Evolutionary conservation across 2,888 invertebrate genomes (phyloP).

Genomic region (Temnothorax rugatulus): DNA sequence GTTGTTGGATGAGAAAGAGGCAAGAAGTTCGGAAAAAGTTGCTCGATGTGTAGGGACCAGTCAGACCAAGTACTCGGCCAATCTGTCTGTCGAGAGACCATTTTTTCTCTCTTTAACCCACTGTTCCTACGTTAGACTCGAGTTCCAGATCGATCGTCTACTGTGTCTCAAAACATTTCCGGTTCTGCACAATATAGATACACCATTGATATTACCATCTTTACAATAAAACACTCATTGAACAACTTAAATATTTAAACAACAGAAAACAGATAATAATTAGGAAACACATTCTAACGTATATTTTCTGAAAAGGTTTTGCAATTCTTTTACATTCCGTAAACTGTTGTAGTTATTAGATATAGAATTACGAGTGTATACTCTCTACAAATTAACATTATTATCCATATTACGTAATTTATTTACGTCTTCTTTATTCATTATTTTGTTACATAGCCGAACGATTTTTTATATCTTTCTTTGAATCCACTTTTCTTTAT

Average conservation of each 20-base stretch:
- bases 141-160: conserved; percentile 33
- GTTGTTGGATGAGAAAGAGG: conserved; percentile 68
- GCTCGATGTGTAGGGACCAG: conserved; percentile 56
- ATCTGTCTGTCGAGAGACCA: conserved; percentile 69
- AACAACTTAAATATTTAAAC: neutral
- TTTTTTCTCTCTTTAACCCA: conserved; percentile 51
- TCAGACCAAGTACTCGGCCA: conserved; percentile 69
- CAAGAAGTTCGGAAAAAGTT: conserved; percentile 68
- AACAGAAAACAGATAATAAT: neutral
- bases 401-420: neutral
- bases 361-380: neutral
- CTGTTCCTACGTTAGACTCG: conserved; percentile 34
- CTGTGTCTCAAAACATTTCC: conserved; percentile 1
- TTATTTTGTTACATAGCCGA: neutral
- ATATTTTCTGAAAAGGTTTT: neutral
- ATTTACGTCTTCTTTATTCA: neutral
- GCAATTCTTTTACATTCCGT: neutral
- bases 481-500: neutral
- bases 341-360: neutral
- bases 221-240: neutral
- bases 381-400: neutral
- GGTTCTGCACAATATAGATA: neutral
- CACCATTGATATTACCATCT: neutral
- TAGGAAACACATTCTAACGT: neutral
- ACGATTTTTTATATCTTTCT: neutral